Evolutionary conservation across 1,140 invertebrate genomes (phyloP).

Genomic region (Cotesia typhae): DNA sequence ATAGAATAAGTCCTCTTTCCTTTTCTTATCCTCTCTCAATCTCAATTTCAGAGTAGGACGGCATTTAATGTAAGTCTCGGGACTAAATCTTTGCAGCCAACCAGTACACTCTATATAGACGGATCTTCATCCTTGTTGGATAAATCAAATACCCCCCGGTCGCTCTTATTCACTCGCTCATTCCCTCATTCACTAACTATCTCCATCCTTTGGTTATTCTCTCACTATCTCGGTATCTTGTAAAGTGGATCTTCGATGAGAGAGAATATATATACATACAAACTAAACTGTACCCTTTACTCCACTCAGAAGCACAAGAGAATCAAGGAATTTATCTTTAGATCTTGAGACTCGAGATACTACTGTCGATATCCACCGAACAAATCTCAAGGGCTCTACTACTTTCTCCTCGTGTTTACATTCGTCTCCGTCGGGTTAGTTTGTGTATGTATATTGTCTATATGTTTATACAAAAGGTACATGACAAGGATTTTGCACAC

Average conservation of each 20-base stretch:
- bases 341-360: slow-evolving; percentile 37
- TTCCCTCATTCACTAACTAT: neutral
- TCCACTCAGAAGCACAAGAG: neutral
- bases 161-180: neutral
- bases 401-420: slow-evolving; percentile 20
- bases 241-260: slow-evolving; percentile 12
- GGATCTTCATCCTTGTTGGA: slow-evolving; percentile 18
- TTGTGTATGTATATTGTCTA: no score
- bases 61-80: slow-evolving; percentile 30
- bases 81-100: slow-evolving; percentile 46
- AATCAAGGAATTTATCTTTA: slow-evolving; percentile 30
- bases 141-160: slow-evolving; percentile 12
- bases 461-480: no score
- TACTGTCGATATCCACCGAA: slow-evolving; percentile 32
- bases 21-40: slow-evolving; percentile 20
- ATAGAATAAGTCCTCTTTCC: slow-evolving; percentile 6
- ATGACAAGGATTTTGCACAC: neutral
- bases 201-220: no score
- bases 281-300: no score
- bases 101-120: neutral
- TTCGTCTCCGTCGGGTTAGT: neutral
- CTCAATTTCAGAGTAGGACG: slow-evolving; percentile 19
- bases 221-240: neutral
- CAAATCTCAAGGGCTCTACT: slow-evolving; percentile 25
- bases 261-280: slow-evolving; percentile 6